Evolutionary conservation across 2,888 invertebrate genomes (phyloP), one percentile per base, ranked within the genome.

Genomic region (Neoaliturus tenellus): DNA sequence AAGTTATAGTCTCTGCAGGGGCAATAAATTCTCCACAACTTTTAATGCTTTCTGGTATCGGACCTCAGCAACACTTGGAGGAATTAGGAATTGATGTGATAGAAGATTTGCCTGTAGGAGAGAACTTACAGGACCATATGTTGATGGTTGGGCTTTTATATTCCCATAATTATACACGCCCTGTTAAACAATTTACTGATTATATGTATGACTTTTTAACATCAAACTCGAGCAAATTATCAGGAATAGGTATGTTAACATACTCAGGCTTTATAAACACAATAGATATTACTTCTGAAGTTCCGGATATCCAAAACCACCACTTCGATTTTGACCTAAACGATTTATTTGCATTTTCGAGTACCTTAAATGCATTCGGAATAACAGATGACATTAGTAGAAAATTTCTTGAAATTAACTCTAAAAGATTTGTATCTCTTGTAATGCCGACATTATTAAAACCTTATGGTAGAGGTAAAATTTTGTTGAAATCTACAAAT

Each of bases 21-120:
- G 93, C 96, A 0, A 94, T 97, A 83, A 96, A 95, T 87, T 94
- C 95, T 0, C 96, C 97, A 0, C 97, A 97, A 88, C 89, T 98
- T 8, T 92, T 98, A 5, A 95, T 97, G 96, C 89, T 96, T 17
- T 95, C 95, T 0, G 96, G 96, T 0, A 90, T 95, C 10, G 94
- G 94, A 1, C 94, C 94, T 0, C 91, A 91, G 28, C 90, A 92
- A 78, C 93, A 94, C 86, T 91, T 94, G 5, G 89, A 90, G 51
- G 90, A 91, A 81, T 88, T 91, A 44, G 91, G 92, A 20, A 93
- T 94, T 55, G 90, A 91, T 0, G 91, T 93, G 0, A 88, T 95
- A 41, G 90, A 91, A 62, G 92, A 94, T 88, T 89, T 94, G 48
- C 86, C 88, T 17, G 95, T 95, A 0, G 95, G 95, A 0, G 91